Percentiles rank a stretch among this genome's conserved stretches.
Conservation (phyloP, 2,113 vertebrate genomes). For the Phainopepla nitens region DNA sequence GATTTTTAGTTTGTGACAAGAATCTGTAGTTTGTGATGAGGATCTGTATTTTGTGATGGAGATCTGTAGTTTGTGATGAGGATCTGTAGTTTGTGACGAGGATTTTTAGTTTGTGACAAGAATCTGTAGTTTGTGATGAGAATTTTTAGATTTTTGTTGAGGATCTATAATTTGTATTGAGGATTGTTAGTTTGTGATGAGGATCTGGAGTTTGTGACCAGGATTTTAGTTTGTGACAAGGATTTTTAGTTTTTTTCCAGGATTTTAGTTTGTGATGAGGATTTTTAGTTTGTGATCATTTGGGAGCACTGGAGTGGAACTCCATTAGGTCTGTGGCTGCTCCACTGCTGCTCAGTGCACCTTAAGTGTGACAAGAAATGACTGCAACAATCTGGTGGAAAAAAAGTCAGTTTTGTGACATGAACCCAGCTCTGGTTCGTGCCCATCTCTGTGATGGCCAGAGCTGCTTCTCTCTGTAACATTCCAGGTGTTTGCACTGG, state of each 20-base stretch:
- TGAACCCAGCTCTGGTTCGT: background rate
- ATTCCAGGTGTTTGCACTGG: background rate
- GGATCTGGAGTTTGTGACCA: background rate
- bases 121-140: background rate
- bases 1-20: background rate
- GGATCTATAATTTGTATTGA: accelerated
- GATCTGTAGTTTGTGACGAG: background rate
- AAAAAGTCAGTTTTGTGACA: background rate
- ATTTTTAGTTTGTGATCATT: background rate
- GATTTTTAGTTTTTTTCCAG: background rate
- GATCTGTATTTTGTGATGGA: background rate
- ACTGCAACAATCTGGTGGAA: background rate
- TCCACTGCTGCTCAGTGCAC: background rate
- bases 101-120: too few species aligned
- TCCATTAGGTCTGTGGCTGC: background rate
- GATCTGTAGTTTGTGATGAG: background rate
- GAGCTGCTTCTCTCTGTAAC: background rate
- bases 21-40: background rate
- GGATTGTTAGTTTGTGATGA: too few species aligned
- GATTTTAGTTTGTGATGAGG: background rate
- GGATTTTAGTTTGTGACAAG: background rate
- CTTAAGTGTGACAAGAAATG: background rate
- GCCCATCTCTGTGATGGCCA: background rate
- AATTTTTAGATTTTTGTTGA: too few species aligned
- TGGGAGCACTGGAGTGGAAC: background rate